Conservation (phyloP, 2,888 invertebrate genomes). For the Eupithecia inturbata region DNA sequence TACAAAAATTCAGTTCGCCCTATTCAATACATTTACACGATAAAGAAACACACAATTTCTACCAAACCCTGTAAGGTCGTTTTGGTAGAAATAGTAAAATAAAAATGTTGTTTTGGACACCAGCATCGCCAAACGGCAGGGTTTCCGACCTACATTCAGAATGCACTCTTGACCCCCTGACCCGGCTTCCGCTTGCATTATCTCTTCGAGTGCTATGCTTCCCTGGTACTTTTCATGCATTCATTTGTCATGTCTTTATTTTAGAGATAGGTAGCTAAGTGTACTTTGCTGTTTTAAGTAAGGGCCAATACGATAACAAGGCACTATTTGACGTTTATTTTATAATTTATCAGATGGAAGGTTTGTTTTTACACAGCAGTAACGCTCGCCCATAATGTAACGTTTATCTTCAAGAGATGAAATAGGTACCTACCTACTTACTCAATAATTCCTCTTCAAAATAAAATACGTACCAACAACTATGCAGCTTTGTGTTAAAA, state of each 20-base stretch:
- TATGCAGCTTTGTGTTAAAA: neutral
- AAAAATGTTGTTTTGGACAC: conserved; percentile 26
- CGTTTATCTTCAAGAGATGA: too few relatives aligned
- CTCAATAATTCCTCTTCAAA: neutral
- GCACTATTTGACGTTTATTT: too few relatives aligned
- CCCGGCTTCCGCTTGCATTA: conserved; percentile 35
- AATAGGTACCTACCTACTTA: too few relatives aligned
- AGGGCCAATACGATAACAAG: too few relatives aligned
- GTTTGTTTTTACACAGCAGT: too few relatives aligned
- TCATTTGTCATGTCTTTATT: neutral
- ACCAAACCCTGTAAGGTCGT: neutral
- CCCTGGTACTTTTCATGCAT: conserved; percentile 27
- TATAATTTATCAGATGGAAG: too few relatives aligned
- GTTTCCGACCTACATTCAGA: conserved; percentile 41
- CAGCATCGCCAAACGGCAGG: conserved; percentile 31
- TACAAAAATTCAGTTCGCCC: neutral
- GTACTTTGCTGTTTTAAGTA: neutral
- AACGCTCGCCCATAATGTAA: too few relatives aligned
- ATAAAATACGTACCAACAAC: neutral
- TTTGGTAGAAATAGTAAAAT: conserved; percentile 7
- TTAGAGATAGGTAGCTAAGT: neutral
- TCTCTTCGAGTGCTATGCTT: conserved; percentile 14
- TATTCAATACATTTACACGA: neutral
- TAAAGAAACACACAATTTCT: neutral
- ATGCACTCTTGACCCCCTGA: conserved; percentile 42